Evolutionary conservation across 2,113 vertebrate genomes (phyloP).

Genomic region (Sorex araneus): DNA sequence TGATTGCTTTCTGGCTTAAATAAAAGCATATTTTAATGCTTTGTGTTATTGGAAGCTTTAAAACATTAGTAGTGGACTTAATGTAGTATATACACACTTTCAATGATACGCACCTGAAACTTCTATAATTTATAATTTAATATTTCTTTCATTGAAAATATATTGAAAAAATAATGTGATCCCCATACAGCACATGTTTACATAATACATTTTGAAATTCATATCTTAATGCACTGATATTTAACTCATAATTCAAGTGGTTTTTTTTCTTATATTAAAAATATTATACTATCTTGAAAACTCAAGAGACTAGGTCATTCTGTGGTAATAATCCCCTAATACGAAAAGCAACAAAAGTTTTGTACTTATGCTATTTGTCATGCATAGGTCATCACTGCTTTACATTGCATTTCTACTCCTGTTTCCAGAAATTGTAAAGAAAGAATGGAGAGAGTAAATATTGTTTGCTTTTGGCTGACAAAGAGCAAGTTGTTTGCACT

Average conservation of each 20-base stretch:
- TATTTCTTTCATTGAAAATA: background rate
- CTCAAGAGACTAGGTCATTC: no score
- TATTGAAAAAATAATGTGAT: constrained; percentile 18
- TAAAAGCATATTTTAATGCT: constrained; percentile 75
- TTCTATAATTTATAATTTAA: background rate
- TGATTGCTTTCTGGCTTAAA: constrained; percentile 79
- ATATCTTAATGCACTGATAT: constrained; percentile 24
- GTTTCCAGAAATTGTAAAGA: background rate
- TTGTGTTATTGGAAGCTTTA: constrained; percentile 69
- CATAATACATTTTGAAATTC: constrained; percentile 66
- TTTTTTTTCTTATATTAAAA: no score
- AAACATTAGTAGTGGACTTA: background rate
- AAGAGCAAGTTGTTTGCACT: background rate
- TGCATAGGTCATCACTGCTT: fast-evolving
- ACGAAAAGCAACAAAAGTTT: background rate
- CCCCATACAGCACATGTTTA: constrained; percentile 62
- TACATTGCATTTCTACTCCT: background rate
- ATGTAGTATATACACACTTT: background rate
- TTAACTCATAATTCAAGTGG: no score
- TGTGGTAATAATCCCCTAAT: constrained; percentile 8
- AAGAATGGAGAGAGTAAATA: background rate
- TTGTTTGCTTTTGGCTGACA: no score
- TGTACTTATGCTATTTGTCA: background rate
- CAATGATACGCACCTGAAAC: background rate
- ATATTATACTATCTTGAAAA: background rate